A percentile compares a stretch with the other conserved stretches of the same genome.
Evolutionary conservation across 2,888 invertebrate genomes (phyloP).

Genomic region (Apamea epomidion): DNA sequence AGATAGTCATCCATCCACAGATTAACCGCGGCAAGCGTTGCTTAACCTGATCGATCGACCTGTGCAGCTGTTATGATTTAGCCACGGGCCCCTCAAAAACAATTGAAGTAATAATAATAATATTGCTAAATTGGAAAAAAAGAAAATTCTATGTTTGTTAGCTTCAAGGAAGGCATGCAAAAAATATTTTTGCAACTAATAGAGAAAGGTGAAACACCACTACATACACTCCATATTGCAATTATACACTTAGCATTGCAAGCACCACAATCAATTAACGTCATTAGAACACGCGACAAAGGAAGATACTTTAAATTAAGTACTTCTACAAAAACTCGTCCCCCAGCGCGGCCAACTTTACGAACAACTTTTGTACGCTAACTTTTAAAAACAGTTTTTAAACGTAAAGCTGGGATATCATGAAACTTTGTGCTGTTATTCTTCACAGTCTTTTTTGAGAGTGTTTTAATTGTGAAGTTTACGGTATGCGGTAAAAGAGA

Average conservation of each 20-base stretch:
- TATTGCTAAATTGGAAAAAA: background rate
- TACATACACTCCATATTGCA: background rate
- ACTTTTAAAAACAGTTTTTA: constrained; percentile 48
- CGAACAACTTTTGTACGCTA: constrained; percentile 41
- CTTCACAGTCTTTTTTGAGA: constrained; percentile 6
- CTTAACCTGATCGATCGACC: too few relatives aligned
- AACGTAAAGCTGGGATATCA: constrained; percentile 36
- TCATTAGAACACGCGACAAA: constrained; percentile 16
- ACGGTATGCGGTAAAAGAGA: too few relatives aligned
- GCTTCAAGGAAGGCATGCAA: too few relatives aligned
- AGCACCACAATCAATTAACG: constrained; percentile 17
- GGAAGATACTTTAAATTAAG: constrained; percentile 26
- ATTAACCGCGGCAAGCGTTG: too few relatives aligned
- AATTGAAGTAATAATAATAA: background rate
- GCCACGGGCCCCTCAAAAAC: background rate
- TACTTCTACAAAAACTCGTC: constrained; percentile 29
- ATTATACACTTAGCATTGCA: background rate
- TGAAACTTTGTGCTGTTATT: constrained; percentile 12
- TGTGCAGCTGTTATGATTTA: too few relatives aligned
- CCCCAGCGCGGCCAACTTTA: background rate
- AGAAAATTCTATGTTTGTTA: too few relatives aligned
- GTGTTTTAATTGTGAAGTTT: constrained; percentile 1
- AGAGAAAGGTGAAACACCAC: background rate
- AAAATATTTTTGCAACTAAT: background rate
- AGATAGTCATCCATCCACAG: too few relatives aligned